Conservation (phyloP, 1,140 invertebrate genomes). For the Aricia agestis region DNA sequence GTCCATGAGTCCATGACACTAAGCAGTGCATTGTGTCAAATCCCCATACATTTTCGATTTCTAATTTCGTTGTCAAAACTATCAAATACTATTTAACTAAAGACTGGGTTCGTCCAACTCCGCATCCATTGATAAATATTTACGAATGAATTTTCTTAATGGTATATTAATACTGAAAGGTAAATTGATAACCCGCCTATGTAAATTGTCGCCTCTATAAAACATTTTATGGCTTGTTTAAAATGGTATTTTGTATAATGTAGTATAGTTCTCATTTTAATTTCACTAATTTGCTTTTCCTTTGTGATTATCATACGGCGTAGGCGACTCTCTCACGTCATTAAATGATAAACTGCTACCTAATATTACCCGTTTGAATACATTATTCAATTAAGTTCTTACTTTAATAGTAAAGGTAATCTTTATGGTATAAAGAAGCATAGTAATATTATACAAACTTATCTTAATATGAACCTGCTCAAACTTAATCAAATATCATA, state of each 20-base stretch:
- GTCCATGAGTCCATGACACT: constrained; percentile 29
- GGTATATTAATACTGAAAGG: not conserved
- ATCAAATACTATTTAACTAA: too few relatives aligned
- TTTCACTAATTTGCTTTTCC: not conserved
- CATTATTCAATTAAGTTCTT: not conserved
- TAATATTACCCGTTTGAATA: not conserved
- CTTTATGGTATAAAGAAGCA: not conserved
- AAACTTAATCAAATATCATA: too few relatives aligned
- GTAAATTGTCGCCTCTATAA: not conserved
- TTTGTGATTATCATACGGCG: not conserved
- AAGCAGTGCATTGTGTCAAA: constrained; percentile 37
- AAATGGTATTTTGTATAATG: not conserved
- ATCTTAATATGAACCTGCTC: too few relatives aligned
- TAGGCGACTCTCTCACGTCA: not conserved
- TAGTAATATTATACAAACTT: too few relatives aligned
- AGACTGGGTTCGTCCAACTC: too few relatives aligned
- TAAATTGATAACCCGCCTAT: constrained; percentile 7
- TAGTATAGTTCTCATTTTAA: not conserved
- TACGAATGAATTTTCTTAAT: constrained; percentile 34
- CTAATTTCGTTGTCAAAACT: too few relatives aligned
- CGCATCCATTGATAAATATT: constrained; percentile 37
- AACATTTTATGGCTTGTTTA: constrained; percentile 3
- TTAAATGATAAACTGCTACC: constrained; percentile 1
- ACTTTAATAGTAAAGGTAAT: not conserved
- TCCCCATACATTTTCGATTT: too few relatives aligned